These are phyloP conservation scores for Ammodytes dubius DNA, from an alignment of 2,113 vertebrate genomes.

Conservation along the genomic window DNA sequence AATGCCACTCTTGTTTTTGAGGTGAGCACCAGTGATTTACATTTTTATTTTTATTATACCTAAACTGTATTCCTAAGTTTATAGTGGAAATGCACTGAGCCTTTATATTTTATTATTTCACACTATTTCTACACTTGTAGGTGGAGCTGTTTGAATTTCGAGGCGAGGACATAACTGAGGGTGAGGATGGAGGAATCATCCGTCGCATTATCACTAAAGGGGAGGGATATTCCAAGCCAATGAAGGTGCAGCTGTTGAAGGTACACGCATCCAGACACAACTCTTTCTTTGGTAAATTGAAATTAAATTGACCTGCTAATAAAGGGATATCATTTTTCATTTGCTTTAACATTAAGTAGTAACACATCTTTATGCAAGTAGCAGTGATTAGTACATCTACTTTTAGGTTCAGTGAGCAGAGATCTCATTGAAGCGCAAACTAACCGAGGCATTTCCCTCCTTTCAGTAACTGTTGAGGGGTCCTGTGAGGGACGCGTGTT, in stretches of 20 bases:
- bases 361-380: not conserved
- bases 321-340: not conserved
- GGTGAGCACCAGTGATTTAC: constrained; percentile 79
- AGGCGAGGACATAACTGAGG: constrained; percentile 93
- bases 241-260: constrained; percentile 93
- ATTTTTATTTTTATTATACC: not conserved
- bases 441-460: not conserved
- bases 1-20: constrained; percentile 93
- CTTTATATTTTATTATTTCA: not conserved
- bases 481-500: constrained; percentile 85
- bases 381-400: not conserved
- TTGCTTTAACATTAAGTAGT: too few species aligned
- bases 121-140: constrained; percentile 74
- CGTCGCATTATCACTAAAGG: constrained; percentile 92
- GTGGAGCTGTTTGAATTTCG: constrained; percentile 96
- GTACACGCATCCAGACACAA: constrained; percentile 73
- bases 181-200: constrained; percentile 95
- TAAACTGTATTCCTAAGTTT: not conserved
- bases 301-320: not conserved
- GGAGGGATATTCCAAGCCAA: constrained; percentile 95
- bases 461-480: constrained; percentile 90
- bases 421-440: not conserved
- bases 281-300: not conserved
- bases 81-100: not conserved
- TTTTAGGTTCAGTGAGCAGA: not conserved